Conservation (phyloP, 1,140 invertebrate genomes). For the Harpegnathos saltator region DNA sequence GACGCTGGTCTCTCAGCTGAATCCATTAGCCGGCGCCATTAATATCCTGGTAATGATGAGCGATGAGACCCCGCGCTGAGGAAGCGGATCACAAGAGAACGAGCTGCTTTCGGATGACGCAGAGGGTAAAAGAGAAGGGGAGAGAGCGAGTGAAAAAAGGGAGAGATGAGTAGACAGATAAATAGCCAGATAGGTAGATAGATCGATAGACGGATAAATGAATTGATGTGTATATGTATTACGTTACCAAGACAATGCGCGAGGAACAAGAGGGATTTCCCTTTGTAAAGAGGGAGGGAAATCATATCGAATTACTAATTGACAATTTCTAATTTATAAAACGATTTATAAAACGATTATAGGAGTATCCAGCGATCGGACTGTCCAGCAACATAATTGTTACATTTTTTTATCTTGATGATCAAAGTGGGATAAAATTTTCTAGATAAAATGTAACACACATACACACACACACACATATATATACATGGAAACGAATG, state of each 20-base stretch:
- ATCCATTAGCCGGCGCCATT: slow-evolving; percentile 81
- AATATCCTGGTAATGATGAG: slow-evolving; percentile 81
- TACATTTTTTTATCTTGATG: slow-evolving; percentile 8
- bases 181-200: slow-evolving; percentile 42
- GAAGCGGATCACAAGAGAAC: slow-evolving; percentile 55
- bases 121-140: slow-evolving; percentile 22
- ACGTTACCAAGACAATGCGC: neutral
- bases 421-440: neutral
- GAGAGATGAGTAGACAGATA: slow-evolving; percentile 40
- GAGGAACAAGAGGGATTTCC: neutral
- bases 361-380: neutral
- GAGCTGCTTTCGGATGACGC: slow-evolving; percentile 21
- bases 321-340: neutral
- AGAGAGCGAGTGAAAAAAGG: slow-evolving; percentile 18
- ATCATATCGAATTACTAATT: slow-evolving; percentile 18
- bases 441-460: no score
- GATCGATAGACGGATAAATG: slow-evolving; percentile 40
- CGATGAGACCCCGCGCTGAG: slow-evolving; percentile 73
- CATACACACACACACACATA: no score
- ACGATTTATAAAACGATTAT: slow-evolving; percentile 9
- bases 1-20: slow-evolving; percentile 72
- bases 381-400: neutral
- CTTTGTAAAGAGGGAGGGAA: neutral
- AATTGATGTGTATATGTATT: neutral
- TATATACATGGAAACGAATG: neutral